A percentile compares a stretch with the other conserved stretches of the same genome.
Evolutionary conservation across 2,113 vertebrate genomes (phyloP).

Genomic region (Corythornis vintsioides): DNA sequence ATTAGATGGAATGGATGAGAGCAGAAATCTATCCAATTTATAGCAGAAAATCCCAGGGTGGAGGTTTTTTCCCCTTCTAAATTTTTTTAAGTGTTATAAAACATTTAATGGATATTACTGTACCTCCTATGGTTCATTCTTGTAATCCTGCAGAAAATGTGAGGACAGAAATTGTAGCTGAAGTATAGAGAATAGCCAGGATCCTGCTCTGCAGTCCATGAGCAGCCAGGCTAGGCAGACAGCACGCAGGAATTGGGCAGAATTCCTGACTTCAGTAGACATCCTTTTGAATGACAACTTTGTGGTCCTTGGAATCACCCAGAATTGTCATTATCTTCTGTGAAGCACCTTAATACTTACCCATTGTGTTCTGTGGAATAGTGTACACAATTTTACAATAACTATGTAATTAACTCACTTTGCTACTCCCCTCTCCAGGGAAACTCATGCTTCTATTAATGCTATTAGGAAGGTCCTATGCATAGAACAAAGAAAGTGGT

Average conservation of each 20-base stretch:
- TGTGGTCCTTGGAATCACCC: conserved; percentile 28
- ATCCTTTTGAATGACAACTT: background rate
- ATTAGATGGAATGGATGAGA: conserved; percentile 55
- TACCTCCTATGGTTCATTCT: background rate
- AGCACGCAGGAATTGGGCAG: background rate
- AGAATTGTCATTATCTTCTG: conserved; percentile 64
- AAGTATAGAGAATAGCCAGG: conserved; percentile 14
- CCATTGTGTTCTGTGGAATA: conserved; percentile 69
- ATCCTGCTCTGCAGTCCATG: background rate
- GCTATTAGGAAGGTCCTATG: conserved; percentile 74
- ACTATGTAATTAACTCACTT: conserved; percentile 79
- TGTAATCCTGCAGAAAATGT: conserved; percentile 38
- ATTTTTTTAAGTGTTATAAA: conserved; percentile 48
- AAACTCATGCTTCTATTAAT: conserved; percentile 70
- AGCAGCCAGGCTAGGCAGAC: background rate
- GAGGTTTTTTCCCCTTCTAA: background rate
- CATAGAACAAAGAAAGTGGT: conserved; percentile 73
- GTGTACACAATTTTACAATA: conserved; percentile 78
- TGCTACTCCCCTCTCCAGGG: conserved; percentile 69
- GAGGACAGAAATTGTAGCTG: conserved; percentile 37
- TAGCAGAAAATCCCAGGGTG: conserved; percentile 23
- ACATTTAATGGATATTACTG: conserved; percentile 52
- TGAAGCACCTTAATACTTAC: conserved; percentile 67
- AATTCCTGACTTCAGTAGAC: background rate
- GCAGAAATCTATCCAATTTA: conserved; percentile 40